Evolutionary conservation across 2,888 invertebrate species (phyloP).

Genomic region (Eudemis profundana): DNA sequence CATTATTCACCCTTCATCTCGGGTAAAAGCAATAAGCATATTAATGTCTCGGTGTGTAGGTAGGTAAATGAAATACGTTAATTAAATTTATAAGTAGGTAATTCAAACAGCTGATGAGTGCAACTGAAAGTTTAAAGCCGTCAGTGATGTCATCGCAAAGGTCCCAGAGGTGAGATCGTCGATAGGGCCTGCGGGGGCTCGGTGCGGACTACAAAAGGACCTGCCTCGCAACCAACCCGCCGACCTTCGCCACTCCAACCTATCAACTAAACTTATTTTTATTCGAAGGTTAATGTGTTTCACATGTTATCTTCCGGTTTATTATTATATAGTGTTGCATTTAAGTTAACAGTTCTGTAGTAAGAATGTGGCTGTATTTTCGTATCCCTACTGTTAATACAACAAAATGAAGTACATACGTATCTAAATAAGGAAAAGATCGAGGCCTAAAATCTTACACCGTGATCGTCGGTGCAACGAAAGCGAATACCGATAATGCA

Average conservation of each 20-base stretch:
- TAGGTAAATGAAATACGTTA: too few relatives aligned
- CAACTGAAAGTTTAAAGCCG: neutral
- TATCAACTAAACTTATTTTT: slow-evolving; percentile 3
- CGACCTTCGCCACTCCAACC: slow-evolving; percentile 16
- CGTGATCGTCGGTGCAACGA: too few relatives aligned
- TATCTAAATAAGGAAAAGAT: too few relatives aligned
- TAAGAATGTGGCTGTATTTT: neutral
- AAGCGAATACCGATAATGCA: neutral
- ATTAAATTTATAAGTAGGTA: too few relatives aligned
- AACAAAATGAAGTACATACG: too few relatives aligned
- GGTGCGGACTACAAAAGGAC: slow-evolving; percentile 17
- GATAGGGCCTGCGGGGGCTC: neutral
- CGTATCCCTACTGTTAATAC: too few relatives aligned
- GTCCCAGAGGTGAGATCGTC: neutral
- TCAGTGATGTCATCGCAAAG: slow-evolving; percentile 2
- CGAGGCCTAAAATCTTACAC: too few relatives aligned
- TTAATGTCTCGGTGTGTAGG: too few relatives aligned
- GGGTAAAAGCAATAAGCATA: too few relatives aligned
- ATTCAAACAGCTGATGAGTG: neutral
- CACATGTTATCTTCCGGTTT: slow-evolving; percentile 19
- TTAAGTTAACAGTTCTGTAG: too few relatives aligned
- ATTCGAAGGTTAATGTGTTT: slow-evolving; percentile 16
- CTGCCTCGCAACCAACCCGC: slow-evolving; percentile 17
- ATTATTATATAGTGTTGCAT: too few relatives aligned
- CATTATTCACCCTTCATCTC: too few relatives aligned